Evolutionary conservation across 2,797 vertebrate species (phyloP), one percentile per base, ranked within the genome.

Genomic region (Artibeus jamaicensis): DNA sequence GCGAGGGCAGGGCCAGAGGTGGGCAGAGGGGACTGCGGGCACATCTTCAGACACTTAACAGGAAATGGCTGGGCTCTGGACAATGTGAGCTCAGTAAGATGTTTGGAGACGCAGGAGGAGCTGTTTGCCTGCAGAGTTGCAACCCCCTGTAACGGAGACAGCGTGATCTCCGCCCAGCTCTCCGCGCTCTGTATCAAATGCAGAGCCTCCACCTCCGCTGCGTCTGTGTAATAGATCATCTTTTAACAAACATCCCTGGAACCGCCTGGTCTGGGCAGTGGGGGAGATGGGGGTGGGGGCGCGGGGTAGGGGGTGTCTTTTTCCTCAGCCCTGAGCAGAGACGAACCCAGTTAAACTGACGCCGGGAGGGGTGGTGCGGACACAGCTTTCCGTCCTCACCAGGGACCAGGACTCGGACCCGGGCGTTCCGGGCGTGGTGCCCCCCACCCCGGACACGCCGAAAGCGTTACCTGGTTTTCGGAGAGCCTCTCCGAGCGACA

Each of bases 381-480:
- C 57, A 62, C 59, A 4, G 50, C 84, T 70, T 4, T 0, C 39
- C 29, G 65, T 68, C 73, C 93, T 50, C 0, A 4, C 68, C 42
- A 0, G 42, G 46, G 42, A 24, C 86, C 9, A 0, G 1, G 57
- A 68, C 65, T n/a, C 3, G 2, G 62, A 71, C 68, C 1, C 0
- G 39, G 46, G 87, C 48, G 86, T 65, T 77, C 65, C 0, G 79
- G 79, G 48, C 39, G 67, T 9, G 65, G 34, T 48, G 84, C 16
- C 81, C 62, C 29, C 62, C 62, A n/a, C 29, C 62, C 32, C 32
- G 29, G 32, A 76, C 34, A 34, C 65, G 9, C 48, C 0, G 15
- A 21, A 62, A 9, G 4, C 84, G 22, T 97, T 98, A 99, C 98
- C 98, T 98, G 98, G 97, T 90, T 97, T 98, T 82, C 97, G 93